phyloP scores from a whole-genome alignment of 2,888 invertebrate species.

The Plebejus melissa region DNA sequence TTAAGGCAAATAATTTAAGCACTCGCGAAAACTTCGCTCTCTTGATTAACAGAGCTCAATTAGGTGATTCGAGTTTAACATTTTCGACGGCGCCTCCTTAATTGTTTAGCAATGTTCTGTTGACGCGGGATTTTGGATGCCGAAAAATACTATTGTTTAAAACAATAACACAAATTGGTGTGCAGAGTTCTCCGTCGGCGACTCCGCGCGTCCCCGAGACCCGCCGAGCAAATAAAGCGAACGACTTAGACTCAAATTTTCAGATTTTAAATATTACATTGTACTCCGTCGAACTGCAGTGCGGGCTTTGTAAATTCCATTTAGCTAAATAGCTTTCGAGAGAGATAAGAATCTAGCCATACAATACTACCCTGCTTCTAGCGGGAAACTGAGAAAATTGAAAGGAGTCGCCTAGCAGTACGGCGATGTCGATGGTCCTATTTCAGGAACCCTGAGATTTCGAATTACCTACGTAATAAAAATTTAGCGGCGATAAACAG shows the following conservation, averaged over 20 bases:
- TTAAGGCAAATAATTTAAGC: conserved; percentile 74
- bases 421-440: conserved; percentile 69
- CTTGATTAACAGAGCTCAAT: conserved; percentile 74
- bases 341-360: conserved; percentile 77
- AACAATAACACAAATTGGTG: conserved; percentile 26
- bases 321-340: conserved; percentile 78
- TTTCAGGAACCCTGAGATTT: conserved; percentile 71
- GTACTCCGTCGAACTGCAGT: conserved; percentile 77
- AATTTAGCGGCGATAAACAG: conserved; percentile 67
- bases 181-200: conserved; percentile 6
- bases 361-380: conserved; percentile 72
- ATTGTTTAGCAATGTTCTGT: conserved; percentile 57
- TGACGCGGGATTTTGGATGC: conserved; percentile 59
- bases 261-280: conserved; percentile 77
- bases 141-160: conserved; percentile 48
- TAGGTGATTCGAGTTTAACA: conserved; percentile 67
- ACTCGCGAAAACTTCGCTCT: conserved; percentile 71
- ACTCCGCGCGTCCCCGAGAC: conserved; percentile 52
- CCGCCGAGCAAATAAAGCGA: conserved; percentile 67
- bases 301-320: conserved; percentile 79
- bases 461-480: conserved; percentile 68
- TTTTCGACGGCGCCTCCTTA: conserved; percentile 60
- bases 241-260: conserved; percentile 71
- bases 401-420: conserved; percentile 75
- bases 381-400: conserved; percentile 77